These are phyloP conservation scores for Regulus satrapa DNA, from an alignment of 2,113 vertebrate species.

Conservation along the genomic window DNA sequence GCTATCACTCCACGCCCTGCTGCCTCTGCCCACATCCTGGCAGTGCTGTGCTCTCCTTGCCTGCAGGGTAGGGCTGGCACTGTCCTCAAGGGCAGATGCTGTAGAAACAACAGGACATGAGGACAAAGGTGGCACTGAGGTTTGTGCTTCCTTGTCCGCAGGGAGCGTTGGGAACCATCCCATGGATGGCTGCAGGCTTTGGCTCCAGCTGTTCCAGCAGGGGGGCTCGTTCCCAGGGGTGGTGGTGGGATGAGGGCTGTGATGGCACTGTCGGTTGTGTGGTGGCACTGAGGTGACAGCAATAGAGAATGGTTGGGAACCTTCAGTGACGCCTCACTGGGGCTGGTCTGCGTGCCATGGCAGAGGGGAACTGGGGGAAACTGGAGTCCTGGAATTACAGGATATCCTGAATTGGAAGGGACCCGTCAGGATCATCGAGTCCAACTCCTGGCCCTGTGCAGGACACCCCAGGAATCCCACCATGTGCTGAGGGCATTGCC, in stretches of 20 bases:
- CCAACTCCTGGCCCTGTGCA: background rate
- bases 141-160: background rate
- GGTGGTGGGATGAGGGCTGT: background rate
- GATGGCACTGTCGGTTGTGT: rapidly evolving
- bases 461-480: background rate
- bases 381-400: background rate
- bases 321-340: background rate
- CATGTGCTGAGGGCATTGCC: background rate
- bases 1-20: background rate
- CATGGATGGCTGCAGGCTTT: rapidly evolving
- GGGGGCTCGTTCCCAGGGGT: rapidly evolving
- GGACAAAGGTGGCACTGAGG: background rate
- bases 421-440: rapidly evolving
- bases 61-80: background rate
- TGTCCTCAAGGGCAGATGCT: background rate
- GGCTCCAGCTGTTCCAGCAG: background rate
- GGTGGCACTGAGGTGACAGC: background rate
- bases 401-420: background rate
- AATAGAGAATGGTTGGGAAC: no score
- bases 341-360: background rate
- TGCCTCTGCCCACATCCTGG: background rate
- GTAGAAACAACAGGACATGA: background rate
- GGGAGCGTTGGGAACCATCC: background rate
- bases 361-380: no score
- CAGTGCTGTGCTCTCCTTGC: background rate